Conservation (phyloP, 2,797 vertebrate species). For the Characodon lateralis region DNA sequence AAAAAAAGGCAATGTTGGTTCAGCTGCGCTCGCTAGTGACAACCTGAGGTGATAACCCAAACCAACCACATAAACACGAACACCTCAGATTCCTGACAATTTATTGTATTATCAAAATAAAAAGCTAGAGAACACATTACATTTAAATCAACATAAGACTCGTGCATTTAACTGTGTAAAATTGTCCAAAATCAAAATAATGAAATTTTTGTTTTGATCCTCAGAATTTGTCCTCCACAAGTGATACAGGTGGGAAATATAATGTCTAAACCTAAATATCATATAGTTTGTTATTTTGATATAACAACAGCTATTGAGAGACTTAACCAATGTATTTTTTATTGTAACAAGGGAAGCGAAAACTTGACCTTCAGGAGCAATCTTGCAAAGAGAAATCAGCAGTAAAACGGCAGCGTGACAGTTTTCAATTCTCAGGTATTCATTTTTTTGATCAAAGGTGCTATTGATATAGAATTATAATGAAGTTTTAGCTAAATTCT, state of each 20-base stretch:
- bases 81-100: too few relatives aligned
- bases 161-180: too few relatives aligned
- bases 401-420: not conserved
- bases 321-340: not conserved
- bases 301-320: not conserved
- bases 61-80: too few relatives aligned
- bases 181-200: too few relatives aligned
- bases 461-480: not conserved
- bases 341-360: conserved; percentile 24
- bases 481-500: not conserved
- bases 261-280: not conserved
- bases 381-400: not conserved
- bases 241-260: conserved; percentile 11
- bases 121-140: not conserved
- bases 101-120: not conserved
- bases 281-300: not conserved
- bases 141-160: not conserved
- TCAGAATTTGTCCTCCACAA: conserved; percentile 20
- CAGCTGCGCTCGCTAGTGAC: too few relatives aligned
- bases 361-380: not conserved
- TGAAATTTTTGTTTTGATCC: not conserved
- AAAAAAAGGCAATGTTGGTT: too few relatives aligned
- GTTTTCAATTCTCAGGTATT: conserved; percentile 7
- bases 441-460: not conserved
- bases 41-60: too few relatives aligned